Evolutionary conservation across 2,888 invertebrate genomes (phyloP).

Genomic region (Gryllus longicercus): DNA sequence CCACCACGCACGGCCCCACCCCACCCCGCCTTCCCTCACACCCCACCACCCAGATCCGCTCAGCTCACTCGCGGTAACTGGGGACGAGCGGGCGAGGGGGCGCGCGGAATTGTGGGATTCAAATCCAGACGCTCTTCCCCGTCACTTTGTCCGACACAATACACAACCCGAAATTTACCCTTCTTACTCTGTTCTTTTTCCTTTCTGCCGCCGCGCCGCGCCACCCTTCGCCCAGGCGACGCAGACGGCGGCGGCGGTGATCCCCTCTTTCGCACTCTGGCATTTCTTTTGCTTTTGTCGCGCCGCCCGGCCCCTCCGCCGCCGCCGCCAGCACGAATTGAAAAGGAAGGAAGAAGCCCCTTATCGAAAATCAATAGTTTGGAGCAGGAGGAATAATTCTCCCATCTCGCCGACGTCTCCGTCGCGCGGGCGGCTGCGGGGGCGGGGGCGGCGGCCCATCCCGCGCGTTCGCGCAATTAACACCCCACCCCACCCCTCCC

Average conservation of each 20-base stretch:
- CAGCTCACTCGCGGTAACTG: too few relatives aligned
- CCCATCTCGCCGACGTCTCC: background rate
- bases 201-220: background rate
- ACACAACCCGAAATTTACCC: conserved; percentile 17
- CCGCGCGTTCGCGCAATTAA: background rate
- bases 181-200: conserved; percentile 1
- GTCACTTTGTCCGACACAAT: background rate
- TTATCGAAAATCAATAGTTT: conserved; percentile 38
- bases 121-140: background rate
- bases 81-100: background rate
- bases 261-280: conserved; percentile 24
- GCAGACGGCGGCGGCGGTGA: background rate
- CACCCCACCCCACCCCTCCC: too few relatives aligned
- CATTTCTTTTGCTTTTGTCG: conserved; percentile 27
- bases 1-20: too few relatives aligned
- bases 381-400: conserved; percentile 29
- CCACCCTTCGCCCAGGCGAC: background rate
- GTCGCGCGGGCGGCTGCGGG: too few relatives aligned
- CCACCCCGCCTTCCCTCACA: too few relatives aligned
- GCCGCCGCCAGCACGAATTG: conserved; percentile 27
- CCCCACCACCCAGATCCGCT: too few relatives aligned
- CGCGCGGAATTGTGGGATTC: background rate
- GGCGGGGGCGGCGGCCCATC: background rate
- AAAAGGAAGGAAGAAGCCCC: conserved; percentile 30
- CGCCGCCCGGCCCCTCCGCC: conserved; percentile 20